A percentile compares a stretch with the other conserved stretches of the same genome.
These are phyloP conservation scores for Corapipo altera DNA, from an alignment of 2,113 vertebrate species.

Conservation along the genomic window DNA sequence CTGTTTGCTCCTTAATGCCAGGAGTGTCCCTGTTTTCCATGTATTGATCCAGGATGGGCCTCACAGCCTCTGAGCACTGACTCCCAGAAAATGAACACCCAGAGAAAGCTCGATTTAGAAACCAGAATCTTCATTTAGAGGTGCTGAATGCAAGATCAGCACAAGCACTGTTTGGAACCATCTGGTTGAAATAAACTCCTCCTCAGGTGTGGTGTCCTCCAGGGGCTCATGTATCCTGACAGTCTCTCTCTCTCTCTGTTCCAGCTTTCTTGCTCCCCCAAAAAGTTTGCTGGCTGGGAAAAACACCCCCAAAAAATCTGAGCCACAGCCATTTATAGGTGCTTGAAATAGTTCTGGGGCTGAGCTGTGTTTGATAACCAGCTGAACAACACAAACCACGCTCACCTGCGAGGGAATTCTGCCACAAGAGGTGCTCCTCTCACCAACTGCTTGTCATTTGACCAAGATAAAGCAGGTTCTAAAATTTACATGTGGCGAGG, in stretches of 20 bases:
- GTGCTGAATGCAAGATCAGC: not conserved
- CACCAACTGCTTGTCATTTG: not conserved
- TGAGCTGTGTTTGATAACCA: not conserved
- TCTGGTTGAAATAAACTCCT: not conserved
- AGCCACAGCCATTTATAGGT: not conserved
- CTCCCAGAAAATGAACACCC: not conserved
- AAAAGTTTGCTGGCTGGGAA: not conserved
- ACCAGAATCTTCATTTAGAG: not conserved
- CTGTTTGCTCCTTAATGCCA: not conserved
- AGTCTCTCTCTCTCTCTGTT: not conserved
- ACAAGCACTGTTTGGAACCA: not conserved
- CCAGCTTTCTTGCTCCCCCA: not conserved
- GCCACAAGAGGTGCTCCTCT: not conserved
- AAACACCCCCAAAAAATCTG: not conserved
- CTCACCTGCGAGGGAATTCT: slow-evolving; percentile 2
- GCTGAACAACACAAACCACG: not conserved
- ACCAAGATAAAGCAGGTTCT: slow-evolving; percentile 44
- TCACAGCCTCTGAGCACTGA: not conserved
- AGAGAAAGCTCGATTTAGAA: not conserved
- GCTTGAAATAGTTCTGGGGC: not conserved
- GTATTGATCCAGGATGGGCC: not conserved
- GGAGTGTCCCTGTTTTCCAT: not conserved
- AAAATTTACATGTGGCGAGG: slow-evolving; percentile 25
- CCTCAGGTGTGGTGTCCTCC: not conserved
- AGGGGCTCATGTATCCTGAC: not conserved